These are phyloP conservation scores for Agrotis clavis DNA, from an alignment of 2,888 invertebrate genomes.

Conservation along the genomic window DNA sequence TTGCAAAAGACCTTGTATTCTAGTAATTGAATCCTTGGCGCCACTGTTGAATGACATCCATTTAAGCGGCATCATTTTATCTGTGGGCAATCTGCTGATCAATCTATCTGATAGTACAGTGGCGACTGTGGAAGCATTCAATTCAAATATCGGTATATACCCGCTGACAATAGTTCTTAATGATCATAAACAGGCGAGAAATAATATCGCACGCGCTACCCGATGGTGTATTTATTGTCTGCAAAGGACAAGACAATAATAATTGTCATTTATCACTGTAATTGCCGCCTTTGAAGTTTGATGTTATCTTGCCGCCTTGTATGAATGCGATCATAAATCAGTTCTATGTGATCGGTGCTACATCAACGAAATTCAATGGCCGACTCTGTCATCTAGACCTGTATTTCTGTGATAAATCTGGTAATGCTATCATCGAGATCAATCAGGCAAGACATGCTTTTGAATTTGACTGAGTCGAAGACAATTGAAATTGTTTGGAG, in stretches of 20 bases:
- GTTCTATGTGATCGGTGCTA: slow-evolving; percentile 73
- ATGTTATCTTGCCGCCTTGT: slow-evolving; percentile 85
- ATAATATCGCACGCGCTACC: slow-evolving; percentile 85
- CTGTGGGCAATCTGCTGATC: slow-evolving; percentile 82
- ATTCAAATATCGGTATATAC: slow-evolving; percentile 85
- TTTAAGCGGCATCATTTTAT: slow-evolving; percentile 78
- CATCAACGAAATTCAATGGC: slow-evolving; percentile 72
- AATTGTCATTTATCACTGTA: slow-evolving; percentile 88
- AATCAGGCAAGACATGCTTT: slow-evolving; percentile 47
- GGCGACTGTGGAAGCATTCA: slow-evolving; percentile 85
- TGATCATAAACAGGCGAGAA: slow-evolving; percentile 86
- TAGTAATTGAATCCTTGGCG: slow-evolving; percentile 52
- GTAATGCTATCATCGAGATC: slow-evolving; percentile 53
- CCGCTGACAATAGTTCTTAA: slow-evolving; percentile 88
- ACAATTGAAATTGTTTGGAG: slow-evolving; percentile 30
- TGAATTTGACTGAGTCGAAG: slow-evolving; percentile 22
- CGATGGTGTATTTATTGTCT: slow-evolving; percentile 87
- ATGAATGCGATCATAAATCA: slow-evolving; percentile 80
- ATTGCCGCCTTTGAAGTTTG: slow-evolving; percentile 89
- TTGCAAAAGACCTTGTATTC: slow-evolving; percentile 40
- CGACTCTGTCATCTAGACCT: slow-evolving; percentile 63
- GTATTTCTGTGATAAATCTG: slow-evolving; percentile 49
- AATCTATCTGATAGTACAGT: slow-evolving; percentile 82
- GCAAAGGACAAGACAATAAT: slow-evolving; percentile 85
- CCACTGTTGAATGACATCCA: slow-evolving; percentile 63